Percentiles rank a stretch among this genome's conserved stretches.
phyloP scores from a whole-genome alignment of 2,888 invertebrate species.

The Onchidella celtica region DNA sequence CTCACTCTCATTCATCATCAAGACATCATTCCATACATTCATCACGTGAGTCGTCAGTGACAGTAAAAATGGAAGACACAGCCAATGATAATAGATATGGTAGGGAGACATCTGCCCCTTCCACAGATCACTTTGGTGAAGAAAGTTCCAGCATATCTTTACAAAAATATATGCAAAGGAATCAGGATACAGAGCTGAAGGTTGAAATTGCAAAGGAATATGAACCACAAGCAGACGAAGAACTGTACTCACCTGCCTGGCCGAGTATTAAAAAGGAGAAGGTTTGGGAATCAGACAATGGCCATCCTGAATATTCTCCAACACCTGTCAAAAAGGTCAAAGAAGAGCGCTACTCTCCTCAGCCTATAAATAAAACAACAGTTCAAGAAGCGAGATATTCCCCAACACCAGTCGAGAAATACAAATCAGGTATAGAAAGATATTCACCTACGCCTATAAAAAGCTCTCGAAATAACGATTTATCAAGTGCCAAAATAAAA shows the following conservation, averaged over 20 bases:
- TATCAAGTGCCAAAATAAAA: not conserved
- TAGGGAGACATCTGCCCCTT: not conserved
- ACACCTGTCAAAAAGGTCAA: not conserved
- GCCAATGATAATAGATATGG: not conserved
- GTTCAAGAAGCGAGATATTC: not conserved
- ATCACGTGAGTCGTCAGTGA: not conserved
- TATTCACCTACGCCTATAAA: too few relatives aligned
- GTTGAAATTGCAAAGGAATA: not conserved
- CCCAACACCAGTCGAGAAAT: not conserved
- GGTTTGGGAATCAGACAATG: not conserved
- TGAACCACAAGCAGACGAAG: not conserved
- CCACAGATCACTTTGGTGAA: not conserved
- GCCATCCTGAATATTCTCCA: not conserved
- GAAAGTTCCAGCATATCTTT: not conserved
- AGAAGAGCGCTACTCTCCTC: not conserved
- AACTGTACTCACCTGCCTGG: slow-evolving; percentile 11
- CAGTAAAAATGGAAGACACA: not conserved
- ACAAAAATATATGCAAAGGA: not conserved
- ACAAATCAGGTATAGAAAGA: not conserved
- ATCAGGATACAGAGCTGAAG: not conserved
- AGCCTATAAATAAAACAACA: not conserved
- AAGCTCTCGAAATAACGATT: not conserved
- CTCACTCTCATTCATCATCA: not conserved
- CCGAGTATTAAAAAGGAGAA: not conserved
- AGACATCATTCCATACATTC: not conserved